Base-by-base conservation (phyloP, 2,797 vertebrate species). In the Sebastes diaconus region DNA sequence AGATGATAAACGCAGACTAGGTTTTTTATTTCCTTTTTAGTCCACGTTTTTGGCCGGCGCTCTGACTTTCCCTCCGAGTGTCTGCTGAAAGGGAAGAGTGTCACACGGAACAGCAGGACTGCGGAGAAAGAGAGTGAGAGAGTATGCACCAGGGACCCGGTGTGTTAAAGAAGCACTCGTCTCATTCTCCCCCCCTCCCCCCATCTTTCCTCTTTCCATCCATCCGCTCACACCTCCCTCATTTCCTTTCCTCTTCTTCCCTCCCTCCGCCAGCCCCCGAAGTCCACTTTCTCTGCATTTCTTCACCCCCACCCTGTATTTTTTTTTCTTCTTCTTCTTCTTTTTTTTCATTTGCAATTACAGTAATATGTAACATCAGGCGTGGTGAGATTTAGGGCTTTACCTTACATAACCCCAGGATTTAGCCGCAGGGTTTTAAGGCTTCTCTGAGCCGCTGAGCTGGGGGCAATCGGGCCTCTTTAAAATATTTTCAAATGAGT, bases 301-400 rank as follows among this genome's bases (percentile, higher is more conserved):
- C 89, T 87, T 84, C 82, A 77, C 80, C 83, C 71, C 80, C 66
- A 75, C 80, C 81, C 82, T 76, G 55, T 87, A 46, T 80, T 82
- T 86, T 84, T 79, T n/a, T 63, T 69, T 59, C 3, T 58, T 20
- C 24, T 55, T 75, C 22, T 67, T 34, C 29, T 78, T 66, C 59
- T 59, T 71, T 81, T 88, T 87, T 88, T 88, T 84, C 90, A 92
- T 93, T 93, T 93, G 91, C 92, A 95, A 95, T 96, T 95, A 95
- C 95, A 96, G 95, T 96, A 95, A 96, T 95, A 95, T 95, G 93
- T 95, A 95, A 95, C 95, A 96, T 94, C 92, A 96, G 94, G 94
- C 93, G 80, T 79, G 80, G 91, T 89, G 94, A 94, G 94, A 95
- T 95, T 95, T 95, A 94, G 91, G 87, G 93, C 94, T 95, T 96